phyloP scores from a whole-genome alignment of 2,113 vertebrate species.

The Myotis davidii region DNA sequence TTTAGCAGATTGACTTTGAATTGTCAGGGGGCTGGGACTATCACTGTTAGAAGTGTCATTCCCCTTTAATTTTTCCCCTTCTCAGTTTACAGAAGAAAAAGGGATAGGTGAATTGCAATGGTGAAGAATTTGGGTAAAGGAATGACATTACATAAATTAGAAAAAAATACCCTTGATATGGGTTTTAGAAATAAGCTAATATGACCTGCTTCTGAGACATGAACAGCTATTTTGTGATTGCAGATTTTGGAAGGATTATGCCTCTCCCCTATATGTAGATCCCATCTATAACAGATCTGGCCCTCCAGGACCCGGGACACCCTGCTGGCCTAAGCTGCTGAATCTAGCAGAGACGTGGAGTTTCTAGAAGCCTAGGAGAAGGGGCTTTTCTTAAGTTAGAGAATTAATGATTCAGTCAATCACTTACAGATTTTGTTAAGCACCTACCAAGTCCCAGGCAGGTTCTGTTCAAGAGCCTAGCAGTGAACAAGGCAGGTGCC shows the following conservation, averaged over 20 bases:
- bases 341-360: background rate
- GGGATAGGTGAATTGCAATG: background rate
- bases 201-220: background rate
- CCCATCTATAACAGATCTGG: background rate
- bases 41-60: background rate
- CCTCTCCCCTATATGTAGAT: background rate
- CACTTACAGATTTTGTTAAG: background rate
- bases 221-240: background rate
- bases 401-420: background rate
- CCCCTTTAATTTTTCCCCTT: background rate
- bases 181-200: background rate
- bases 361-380: background rate
- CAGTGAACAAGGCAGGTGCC: background rate
- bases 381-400: background rate
- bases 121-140: background rate
- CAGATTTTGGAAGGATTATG: background rate
- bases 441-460: background rate
- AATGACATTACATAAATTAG: background rate
- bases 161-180: background rate
- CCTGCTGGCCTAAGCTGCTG: background rate
- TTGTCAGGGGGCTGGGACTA: background rate
- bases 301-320: background rate
- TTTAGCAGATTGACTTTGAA: background rate
- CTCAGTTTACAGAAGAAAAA: background rate
- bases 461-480: background rate